These are phyloP conservation scores for Caenorhabditis japonica DNA, from an alignment of 2,888 invertebrate species.

Conservation along the genomic window DNA sequence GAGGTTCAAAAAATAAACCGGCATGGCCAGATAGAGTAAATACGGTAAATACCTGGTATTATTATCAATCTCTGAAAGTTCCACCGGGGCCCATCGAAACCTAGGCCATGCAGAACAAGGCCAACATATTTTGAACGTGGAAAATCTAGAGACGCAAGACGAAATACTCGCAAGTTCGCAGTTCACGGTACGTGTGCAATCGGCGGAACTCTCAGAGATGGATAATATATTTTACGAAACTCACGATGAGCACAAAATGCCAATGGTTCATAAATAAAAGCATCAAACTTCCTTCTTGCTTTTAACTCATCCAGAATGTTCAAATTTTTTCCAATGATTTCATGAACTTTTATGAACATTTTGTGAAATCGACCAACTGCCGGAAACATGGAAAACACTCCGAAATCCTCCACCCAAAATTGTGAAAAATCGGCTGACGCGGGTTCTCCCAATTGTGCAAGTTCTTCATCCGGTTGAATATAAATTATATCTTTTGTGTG, in stretches of 20 bases:
- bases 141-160: too few relatives aligned
- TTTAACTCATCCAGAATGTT: slow-evolving; percentile 23
- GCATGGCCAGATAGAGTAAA: too few relatives aligned
- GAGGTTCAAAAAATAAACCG: too few relatives aligned
- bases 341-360: slow-evolving; percentile 24
- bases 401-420: slow-evolving; percentile 16
- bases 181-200: too few relatives aligned
- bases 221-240: not conserved
- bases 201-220: too few relatives aligned
- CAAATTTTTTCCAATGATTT: slow-evolving; percentile 17
- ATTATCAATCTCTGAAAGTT: too few relatives aligned
- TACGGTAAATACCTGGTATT: too few relatives aligned
- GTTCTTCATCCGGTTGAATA: slow-evolving; percentile 22
- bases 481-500: slow-evolving; percentile 21
- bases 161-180: too few relatives aligned
- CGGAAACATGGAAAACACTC: slow-evolving; percentile 22
- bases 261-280: slow-evolving; percentile 25
- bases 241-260: slow-evolving; percentile 17
- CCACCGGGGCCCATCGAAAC: too few relatives aligned
- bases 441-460: slow-evolving; percentile 19
- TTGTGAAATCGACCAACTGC: slow-evolving; percentile 10
- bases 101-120: too few relatives aligned
- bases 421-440: slow-evolving; percentile 15
- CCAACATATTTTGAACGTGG: too few relatives aligned
- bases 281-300: slow-evolving; percentile 28